A percentile compares a stretch with the other conserved stretches of the same genome.
Evolutionary conservation across 2,888 invertebrate species (phyloP).

Genomic region (Sceliomorpha sp.): DNA sequence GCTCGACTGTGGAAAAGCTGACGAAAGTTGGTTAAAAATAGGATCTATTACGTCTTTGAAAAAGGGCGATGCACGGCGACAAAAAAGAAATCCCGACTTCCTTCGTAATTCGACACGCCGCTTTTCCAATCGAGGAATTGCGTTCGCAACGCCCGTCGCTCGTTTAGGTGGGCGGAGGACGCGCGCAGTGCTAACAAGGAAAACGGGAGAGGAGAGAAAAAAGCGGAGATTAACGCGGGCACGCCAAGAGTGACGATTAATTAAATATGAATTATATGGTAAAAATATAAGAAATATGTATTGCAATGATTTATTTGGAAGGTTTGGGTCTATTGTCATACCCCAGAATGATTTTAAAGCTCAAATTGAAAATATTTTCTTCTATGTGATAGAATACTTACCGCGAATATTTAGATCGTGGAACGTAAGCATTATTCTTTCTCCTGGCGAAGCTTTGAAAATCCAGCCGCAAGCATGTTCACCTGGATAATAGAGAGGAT

Average conservation of each 20-base stretch:
- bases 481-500: conserved; percentile 88
- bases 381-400: conserved; percentile 77
- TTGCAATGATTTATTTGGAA: too few species aligned
- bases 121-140: too few species aligned
- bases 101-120: too few species aligned
- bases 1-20: too few species aligned
- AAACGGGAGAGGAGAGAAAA: not conserved
- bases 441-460: conserved; percentile 84
- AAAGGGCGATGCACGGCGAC: not conserved
- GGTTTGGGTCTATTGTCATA: too few species aligned
- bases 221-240: conserved; percentile 7
- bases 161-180: not conserved
- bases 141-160: too few species aligned
- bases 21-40: too few species aligned
- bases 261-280: conserved; percentile 42
- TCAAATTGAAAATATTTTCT: not conserved
- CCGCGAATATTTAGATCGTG: conserved; percentile 87
- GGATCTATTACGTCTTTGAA: too few species aligned
- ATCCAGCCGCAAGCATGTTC: conserved; percentile 85
- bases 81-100: too few species aligned
- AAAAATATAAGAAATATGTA: too few species aligned
- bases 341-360: too few species aligned
- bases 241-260: conserved; percentile 27
- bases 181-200: too few species aligned
- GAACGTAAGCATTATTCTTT: conserved; percentile 84